These are phyloP conservation scores for Pocillopora meandrina DNA, from an alignment of 92 coral and sea anemone species.

Conservation along the genomic window DNA sequence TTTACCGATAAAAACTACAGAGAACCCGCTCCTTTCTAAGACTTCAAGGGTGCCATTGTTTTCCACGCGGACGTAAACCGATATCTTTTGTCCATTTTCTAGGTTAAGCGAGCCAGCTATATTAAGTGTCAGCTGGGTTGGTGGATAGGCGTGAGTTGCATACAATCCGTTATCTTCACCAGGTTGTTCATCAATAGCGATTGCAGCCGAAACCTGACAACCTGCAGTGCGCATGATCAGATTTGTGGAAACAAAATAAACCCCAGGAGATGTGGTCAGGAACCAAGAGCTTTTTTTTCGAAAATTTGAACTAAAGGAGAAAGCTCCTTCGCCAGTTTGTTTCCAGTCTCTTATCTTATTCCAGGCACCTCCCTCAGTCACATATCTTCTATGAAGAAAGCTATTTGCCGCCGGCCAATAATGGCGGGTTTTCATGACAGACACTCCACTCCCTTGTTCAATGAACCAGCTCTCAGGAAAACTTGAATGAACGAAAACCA, in stretches of 20 bases:
- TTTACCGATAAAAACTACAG: constrained; percentile 54
- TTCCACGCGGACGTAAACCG: constrained; percentile 45
- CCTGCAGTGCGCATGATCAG: constrained; percentile 31
- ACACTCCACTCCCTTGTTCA: constrained; percentile 49
- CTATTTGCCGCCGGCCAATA: constrained; percentile 73
- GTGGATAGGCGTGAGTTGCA: constrained; percentile 39
- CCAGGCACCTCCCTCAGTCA: constrained; percentile 27
- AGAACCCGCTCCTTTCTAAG: constrained; percentile 55
- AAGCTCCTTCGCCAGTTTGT: constrained; percentile 48
- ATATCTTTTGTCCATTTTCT: constrained; percentile 43
- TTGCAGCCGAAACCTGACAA: constrained; percentile 31
- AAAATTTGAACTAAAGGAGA: constrained; percentile 42
- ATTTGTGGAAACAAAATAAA: constrained; percentile 60
- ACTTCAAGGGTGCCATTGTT: constrained; percentile 18
- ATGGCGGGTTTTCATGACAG: constrained; percentile 49
- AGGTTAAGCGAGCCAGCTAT: constrained; percentile 59
- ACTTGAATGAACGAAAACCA: constrained; percentile 44
- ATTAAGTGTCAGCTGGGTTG: constrained; percentile 57
- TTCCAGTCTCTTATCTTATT: constrained; percentile 46
- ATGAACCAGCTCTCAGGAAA: constrained; percentile 39
- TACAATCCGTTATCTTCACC: constrained; percentile 41
- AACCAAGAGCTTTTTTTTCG: constrained; percentile 24
- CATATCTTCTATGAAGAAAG: constrained; percentile 4
- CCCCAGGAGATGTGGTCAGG: constrained; percentile 43
- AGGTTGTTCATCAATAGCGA: constrained; percentile 43